Evolutionary conservation across 2,113 vertebrate genomes (phyloP), one percentile per base, ranked within the genome.

Genomic region (Piaya cayana): DNA sequence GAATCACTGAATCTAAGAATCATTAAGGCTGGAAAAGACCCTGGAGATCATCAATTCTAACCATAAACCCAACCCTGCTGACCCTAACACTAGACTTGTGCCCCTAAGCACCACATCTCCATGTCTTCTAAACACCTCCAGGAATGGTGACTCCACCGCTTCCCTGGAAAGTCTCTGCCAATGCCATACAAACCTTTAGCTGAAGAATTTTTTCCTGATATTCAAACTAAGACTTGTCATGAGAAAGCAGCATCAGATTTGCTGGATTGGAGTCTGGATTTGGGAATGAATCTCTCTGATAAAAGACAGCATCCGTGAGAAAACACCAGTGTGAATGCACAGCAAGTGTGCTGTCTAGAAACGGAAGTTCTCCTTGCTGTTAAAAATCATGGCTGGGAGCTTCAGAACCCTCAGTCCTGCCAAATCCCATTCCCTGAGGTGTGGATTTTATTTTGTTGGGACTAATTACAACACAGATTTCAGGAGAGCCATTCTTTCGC

Each of bases 221-320:
- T 22, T 21, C 47, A 49, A 8, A 21, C 47, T 49, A 49, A 49
- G 22, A 8, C 47, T 49, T 22, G 20, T 20, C 27, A 37, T 6
- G 32, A 26, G 60, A 43, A 50, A 45, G 27, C 36, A 15, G 9
- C 4, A 2, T 13, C 20, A 47, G 29, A 16, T 17, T 47, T 22
- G 29, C 8, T 14, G 29, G 36, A 11, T 3, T 3, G 34, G 20
- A 8, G 25, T 5, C 59, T 5, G 76, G 50, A 2, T 60, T 9
- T 23, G 62, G 5, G 23, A 7, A 8, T 0, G 6, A 22, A 8
- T 2, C 1, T 1, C 11, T 2, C 2, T 0, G 3, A 1, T 1
- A 2, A 5, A 29, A 3, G 6, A 7, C 32, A 52, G 25, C 59
- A 9, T 29, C 26, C 0, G 42, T 37, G 43, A 15, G 26, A 17